A percentile compares a stretch with the other conserved stretches of the same genome.
Evolutionary conservation across 2,113 vertebrate genomes (phyloP).

Genomic region (crab-eating macaque (Macaca fascicularis)): T2T-MFA8v1.1 NC_088384.1:66945001-66945500

Average conservation of each 20-base stretch:
- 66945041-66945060: not conserved
- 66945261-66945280: not conserved
- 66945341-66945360: not conserved
- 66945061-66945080: not conserved
- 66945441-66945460: conserved; percentile 55
- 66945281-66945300: not conserved
- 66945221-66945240: conserved; percentile 57
- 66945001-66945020: not conserved
- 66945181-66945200: not conserved
- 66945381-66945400: not conserved
- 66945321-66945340: conserved; percentile 34
- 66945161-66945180: not conserved
- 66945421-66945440: not conserved
- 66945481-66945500: conserved; percentile 40
- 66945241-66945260: not conserved
- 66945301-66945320: conserved; percentile 53
- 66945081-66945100: not conserved
- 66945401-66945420: not conserved
- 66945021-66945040: not conserved
- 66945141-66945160: not conserved
- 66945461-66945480: conserved; percentile 32
- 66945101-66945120: not conserved
- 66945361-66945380: conserved; percentile 53
- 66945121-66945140: not conserved
- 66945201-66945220: conserved; percentile 34